A percentile compares a stretch with the other conserved stretches of the same genome.
phyloP scores from a whole-genome alignment of 2,113 vertebrate genomes.

The Cebidichthys violaceus region DNA sequence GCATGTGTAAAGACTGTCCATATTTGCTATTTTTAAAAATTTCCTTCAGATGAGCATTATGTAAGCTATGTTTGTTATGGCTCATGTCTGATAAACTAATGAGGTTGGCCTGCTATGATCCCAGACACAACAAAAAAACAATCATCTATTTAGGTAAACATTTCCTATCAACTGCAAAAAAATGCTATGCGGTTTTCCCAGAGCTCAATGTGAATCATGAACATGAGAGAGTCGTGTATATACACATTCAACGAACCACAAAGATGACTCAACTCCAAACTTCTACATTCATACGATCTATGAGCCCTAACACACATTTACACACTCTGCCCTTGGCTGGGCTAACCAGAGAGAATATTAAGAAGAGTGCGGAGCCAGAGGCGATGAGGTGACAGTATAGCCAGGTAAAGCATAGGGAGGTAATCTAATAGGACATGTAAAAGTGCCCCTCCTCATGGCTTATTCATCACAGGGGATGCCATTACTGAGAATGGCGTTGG shows the following conservation, averaged over 20 bases:
- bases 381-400: slow-evolving; percentile 67
- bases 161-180: neutral
- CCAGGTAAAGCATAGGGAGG: slow-evolving; percentile 76
- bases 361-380: slow-evolving; percentile 54
- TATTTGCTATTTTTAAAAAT: slow-evolving; percentile 40
- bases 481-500: slow-evolving; percentile 76
- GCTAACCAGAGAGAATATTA: slow-evolving; percentile 48
- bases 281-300: slow-evolving; percentile 37
- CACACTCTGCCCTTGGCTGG: slow-evolving; percentile 47
- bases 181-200: neutral
- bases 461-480: slow-evolving; percentile 83
- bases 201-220: slow-evolving; percentile 7
- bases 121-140: neutral
- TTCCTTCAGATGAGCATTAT: slow-evolving; percentile 14
- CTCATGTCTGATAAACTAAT: neutral
- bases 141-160: neutral
- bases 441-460: slow-evolving; percentile 81
- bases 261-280: slow-evolving; percentile 24
- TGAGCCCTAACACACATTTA: slow-evolving; percentile 43
- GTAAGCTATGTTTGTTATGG: slow-evolving; percentile 15
- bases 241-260: slow-evolving; percentile 7
- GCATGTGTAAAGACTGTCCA: slow-evolving; percentile 25
- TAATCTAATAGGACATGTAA: slow-evolving; percentile 82
- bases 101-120: neutral
- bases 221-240: slow-evolving; percentile 21